Evolutionary conservation across 1,140 invertebrate genomes (phyloP).

Genomic region (Diprion similis): DNA sequence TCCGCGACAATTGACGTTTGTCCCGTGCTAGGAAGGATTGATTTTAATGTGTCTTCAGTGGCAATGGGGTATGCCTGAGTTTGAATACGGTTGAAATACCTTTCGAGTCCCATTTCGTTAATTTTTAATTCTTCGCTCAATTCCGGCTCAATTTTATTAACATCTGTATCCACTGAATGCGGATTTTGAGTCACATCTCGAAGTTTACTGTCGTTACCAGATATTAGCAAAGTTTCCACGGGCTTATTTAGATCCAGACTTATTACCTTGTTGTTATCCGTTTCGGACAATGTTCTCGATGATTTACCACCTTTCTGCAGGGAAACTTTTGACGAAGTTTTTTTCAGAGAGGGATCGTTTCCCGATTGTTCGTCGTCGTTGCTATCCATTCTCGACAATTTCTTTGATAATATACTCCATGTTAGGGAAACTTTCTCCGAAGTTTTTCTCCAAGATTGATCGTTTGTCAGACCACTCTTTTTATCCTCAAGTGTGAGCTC

Average conservation of each 20-base stretch:
- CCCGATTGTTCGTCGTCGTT: neutral
- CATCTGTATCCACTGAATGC: no score
- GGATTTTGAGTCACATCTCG: no score
- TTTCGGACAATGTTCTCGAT: neutral
- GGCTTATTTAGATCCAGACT: neutral
- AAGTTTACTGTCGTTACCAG: neutral
- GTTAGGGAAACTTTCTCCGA: neutral
- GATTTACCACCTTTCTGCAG: neutral
- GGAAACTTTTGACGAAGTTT: constrained; percentile 5
- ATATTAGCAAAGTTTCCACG: neutral
- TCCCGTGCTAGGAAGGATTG: no score
- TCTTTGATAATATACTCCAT: neutral
- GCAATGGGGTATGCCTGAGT: no score
- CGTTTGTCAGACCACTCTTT: neutral
- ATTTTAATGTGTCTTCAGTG: no score
- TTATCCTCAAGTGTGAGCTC: neutral
- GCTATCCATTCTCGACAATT: neutral
- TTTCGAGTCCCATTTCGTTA: no score
- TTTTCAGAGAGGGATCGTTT: neutral
- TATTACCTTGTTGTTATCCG: neutral
- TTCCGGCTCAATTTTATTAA: no score
- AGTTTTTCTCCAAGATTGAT: neutral
- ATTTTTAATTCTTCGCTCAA: no score
- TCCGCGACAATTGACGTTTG: no score
- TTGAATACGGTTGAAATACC: no score